Evolutionary conservation across 2,797 vertebrate species (phyloP).

Genomic region (Triplophysa bombifrons): DNA sequence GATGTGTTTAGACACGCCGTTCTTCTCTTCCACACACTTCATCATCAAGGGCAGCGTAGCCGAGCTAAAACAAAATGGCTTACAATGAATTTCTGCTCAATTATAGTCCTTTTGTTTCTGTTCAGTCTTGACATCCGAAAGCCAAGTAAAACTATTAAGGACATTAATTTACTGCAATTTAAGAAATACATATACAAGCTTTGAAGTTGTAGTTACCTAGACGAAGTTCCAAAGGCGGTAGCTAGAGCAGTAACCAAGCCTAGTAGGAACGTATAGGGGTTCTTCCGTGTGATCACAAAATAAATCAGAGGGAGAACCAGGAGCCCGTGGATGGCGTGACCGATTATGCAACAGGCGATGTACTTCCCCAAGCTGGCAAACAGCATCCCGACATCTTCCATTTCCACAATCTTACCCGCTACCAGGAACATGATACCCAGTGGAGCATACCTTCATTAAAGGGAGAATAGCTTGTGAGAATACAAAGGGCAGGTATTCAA

Average conservation of each 20-base stretch:
- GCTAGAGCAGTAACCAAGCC: constrained; percentile 84
- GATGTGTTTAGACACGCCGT: constrained; percentile 86
- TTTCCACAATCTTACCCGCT: constrained; percentile 87
- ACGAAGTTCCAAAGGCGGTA: constrained; percentile 89
- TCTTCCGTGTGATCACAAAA: constrained; percentile 83
- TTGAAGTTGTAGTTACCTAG: constrained; percentile 74
- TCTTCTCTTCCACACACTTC: constrained; percentile 90
- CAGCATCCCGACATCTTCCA: constrained; percentile 78
- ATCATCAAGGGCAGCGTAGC: constrained; percentile 91
- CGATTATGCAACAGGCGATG: constrained; percentile 85
- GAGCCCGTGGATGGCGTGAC: constrained; percentile 85
- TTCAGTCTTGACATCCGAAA: background rate
- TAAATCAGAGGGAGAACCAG: constrained; percentile 85
- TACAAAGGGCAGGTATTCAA: background rate
- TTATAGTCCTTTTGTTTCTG: background rate
- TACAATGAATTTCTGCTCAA: background rate
- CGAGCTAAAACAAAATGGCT: constrained; percentile 71
- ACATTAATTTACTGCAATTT: no score
- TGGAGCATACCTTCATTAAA: constrained; percentile 82
- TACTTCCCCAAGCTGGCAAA: constrained; percentile 89
- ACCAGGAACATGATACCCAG: constrained; percentile 93
- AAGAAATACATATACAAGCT: no score
- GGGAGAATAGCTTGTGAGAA: background rate
- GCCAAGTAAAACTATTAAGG: no score
- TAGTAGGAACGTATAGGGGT: constrained; percentile 88